phyloP scores from a whole-genome alignment of 2,888 invertebrate species.

The Agonopterix alstromeriana region DNA sequence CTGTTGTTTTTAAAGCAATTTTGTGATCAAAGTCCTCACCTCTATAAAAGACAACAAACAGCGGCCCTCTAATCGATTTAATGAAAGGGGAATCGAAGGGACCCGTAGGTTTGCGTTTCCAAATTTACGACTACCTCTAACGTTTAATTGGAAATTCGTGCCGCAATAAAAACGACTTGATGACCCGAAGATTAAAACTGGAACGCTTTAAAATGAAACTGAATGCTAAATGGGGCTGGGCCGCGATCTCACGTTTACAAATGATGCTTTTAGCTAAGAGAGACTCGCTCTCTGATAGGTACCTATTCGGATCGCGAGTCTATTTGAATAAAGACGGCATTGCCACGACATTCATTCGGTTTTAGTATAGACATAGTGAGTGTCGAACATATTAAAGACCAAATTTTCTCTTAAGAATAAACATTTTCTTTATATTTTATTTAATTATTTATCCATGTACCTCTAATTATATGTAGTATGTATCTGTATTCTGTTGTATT shows the following conservation, averaged over 20 bases:
- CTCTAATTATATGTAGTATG: too few relatives aligned
- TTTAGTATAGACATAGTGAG: conserved; percentile 4
- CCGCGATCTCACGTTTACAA: conserved; percentile 32
- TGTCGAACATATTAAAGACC: too few relatives aligned
- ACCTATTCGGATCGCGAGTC: background rate
- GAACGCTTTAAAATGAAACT: conserved; percentile 37
- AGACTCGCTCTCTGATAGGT: conserved; percentile 8
- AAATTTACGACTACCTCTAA: conserved; percentile 64
- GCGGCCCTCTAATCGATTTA: conserved; percentile 59
- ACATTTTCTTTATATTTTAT: too few relatives aligned
- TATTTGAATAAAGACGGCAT: conserved; percentile 24
- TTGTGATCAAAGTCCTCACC: conserved; percentile 54
- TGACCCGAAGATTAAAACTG: conserved; percentile 56
- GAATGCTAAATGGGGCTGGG: conserved; percentile 31
- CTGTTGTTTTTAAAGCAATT: conserved; percentile 60
- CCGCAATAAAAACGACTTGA: conserved; percentile 64
- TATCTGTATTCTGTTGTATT: too few relatives aligned
- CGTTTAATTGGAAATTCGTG: conserved; percentile 67
- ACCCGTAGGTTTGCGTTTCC: conserved; percentile 51
- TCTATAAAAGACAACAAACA: conserved; percentile 58
- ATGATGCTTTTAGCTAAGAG: conserved; percentile 24
- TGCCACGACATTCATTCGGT: conserved; percentile 2
- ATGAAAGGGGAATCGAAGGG: conserved; percentile 66
- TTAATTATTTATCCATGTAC: too few relatives aligned
- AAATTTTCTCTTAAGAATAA: too few relatives aligned